Evolutionary conservation across 1,140 invertebrate species (phyloP), one percentile per base, ranked within the genome.

Genomic region (Halesus radiatus): DNA sequence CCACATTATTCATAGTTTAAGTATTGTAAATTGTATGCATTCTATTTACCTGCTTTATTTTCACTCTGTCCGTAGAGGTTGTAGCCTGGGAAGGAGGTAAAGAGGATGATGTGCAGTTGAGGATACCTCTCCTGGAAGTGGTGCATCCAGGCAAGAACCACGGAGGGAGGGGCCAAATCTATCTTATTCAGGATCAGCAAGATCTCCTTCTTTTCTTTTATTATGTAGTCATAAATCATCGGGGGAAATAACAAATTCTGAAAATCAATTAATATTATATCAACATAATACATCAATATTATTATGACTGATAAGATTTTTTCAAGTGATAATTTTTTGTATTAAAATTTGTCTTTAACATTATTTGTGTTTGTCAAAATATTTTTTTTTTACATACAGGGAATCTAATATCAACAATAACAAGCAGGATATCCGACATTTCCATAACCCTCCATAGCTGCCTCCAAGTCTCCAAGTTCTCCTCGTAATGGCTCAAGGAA

Each of bases 121-220:
- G 96, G 96, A 88, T 94, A 98, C 23, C 91, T 91, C 0, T 86
- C 83, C 7, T 89, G 87, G 68, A 98, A 95, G 86, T 97, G 98
- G 64, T 95, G 86, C 85, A 94, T 94, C 97, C 97, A 99, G 0
- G 97, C 97, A 0, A 96, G 90, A 20, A 97, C 96, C 45, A 97
- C 88, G 1, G 92, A 85, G 0, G 96, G 90, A 18, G 96, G 94
- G 10, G 94, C 95, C 76, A 99, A 88, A 89, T 99, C 98, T 64
- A 98, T 93, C 90, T 99, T 99, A 86, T 99, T 98, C 15, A 98
- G 88, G 0, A 98, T 93, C 37, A 98, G 85, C 80, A 99, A 95
- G 86, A 98, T 93, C 50, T 94, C 90, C 87, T 97, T 97, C 6
- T 93, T 92, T 15, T 92, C 90, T 5, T 93, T 90, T 1, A 93